These are phyloP conservation scores for Scelioninae gen. 2 DNA, from an alignment of 2,888 invertebrate species.

Conservation along the genomic window DNA sequence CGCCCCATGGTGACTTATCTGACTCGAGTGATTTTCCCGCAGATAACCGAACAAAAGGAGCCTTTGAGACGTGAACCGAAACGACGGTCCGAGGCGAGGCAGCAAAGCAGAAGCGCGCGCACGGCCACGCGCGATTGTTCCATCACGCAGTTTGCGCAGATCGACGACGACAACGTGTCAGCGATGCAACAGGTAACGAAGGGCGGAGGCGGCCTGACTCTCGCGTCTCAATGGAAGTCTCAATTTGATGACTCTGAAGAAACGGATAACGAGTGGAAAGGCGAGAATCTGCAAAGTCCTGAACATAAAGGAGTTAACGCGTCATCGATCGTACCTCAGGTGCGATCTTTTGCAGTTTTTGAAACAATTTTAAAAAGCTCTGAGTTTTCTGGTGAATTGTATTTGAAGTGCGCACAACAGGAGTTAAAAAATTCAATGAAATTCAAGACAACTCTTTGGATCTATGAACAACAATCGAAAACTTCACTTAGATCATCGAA, in stretches of 20 bases:
- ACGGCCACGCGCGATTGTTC: constrained; percentile 85
- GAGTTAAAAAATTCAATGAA: too few relatives aligned
- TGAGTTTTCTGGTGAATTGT: too few relatives aligned
- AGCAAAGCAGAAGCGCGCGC: constrained; percentile 72
- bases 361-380: too few relatives aligned
- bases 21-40: constrained; percentile 1
- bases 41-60: constrained; percentile 74
- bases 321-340: constrained; percentile 70
- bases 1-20: neutral
- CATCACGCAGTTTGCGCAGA: constrained; percentile 92
- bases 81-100: constrained; percentile 69
- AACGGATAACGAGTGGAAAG: constrained; percentile 95
- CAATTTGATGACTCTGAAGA: constrained; percentile 97
- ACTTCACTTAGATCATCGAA: too few relatives aligned
- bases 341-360: constrained; percentile 53
- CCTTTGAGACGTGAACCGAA: constrained; percentile 72
- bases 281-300: constrained; percentile 79
- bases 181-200: constrained; percentile 92
- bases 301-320: constrained; percentile 74
- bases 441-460: too few relatives aligned
- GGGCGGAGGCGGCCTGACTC: constrained; percentile 88
- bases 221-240: constrained; percentile 96
- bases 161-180: constrained; percentile 95
- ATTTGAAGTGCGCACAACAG: too few relatives aligned
- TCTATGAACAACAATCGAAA: too few relatives aligned